Evolutionary conservation across 2,113 vertebrate species (phyloP).

Genomic region (Channa maculata): DNA sequence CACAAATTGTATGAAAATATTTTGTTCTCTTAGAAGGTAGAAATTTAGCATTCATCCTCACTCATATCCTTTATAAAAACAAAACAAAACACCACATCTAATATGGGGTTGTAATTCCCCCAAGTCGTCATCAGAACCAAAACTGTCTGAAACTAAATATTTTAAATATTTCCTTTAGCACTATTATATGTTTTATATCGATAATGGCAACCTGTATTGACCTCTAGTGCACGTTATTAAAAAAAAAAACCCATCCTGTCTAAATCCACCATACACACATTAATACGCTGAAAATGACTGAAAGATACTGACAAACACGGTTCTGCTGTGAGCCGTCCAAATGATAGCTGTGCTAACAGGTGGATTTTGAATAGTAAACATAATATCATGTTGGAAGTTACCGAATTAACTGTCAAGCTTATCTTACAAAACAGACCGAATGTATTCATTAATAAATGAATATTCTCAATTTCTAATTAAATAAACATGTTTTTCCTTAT

Average conservation of each 20-base stretch:
- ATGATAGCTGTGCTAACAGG: neutral
- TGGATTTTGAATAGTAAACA: neutral
- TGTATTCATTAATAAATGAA: neutral
- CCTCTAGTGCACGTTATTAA: conserved; percentile 16
- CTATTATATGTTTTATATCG: neutral
- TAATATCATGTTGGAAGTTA: neutral
- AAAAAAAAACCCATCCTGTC: neutral
- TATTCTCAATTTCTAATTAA: conserved; percentile 24
- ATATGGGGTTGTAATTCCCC: neutral
- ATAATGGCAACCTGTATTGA: neutral
- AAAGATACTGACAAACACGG: neutral
- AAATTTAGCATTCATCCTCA: neutral
- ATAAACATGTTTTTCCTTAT: conserved; percentile 18
- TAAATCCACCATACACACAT: conserved; percentile 6
- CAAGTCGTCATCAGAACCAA: neutral
- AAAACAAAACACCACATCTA: neutral
- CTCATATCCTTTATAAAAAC: neutral
- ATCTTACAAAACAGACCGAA: neutral
- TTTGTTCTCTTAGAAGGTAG: neutral
- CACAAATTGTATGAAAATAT: conserved; percentile 13
- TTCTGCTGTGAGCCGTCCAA: neutral
- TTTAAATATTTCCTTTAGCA: neutral
- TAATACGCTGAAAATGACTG: neutral
- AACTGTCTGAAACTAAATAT: neutral
- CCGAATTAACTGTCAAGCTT: neutral